Base-by-base conservation (phyloP, 2,113 vertebrate genomes). In the Seriola aureovittata region DNA sequence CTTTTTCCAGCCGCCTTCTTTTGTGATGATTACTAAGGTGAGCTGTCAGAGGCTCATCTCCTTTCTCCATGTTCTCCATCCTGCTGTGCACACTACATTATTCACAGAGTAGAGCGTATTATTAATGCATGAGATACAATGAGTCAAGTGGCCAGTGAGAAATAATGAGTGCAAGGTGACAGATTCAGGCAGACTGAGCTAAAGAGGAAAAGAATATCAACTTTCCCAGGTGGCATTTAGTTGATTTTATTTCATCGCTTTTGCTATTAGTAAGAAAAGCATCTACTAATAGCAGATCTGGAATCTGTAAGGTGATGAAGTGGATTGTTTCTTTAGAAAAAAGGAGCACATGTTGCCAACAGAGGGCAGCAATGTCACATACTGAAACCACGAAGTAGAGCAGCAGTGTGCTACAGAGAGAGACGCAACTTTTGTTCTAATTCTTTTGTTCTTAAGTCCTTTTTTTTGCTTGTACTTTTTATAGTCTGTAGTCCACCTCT, bases 311-410 rank as follows among this genome's bases (percentile, higher is more conserved):
- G 76, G 13, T 1, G 12, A 71, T 78, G 3, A 67, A 25, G 6
- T 4, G 4, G 40, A 63, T 4, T 32, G 34, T n/a, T 42, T n/a
- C 4, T 55, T 44, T 23, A 25, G 23, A 0, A 60, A 40, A 44
- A 42, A 32, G 46, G 29, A 0, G 29, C 4, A 0, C 1, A 4
- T 81, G 29, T 44, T 10, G 65, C 90, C 91, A 90, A 70, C 81
- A 92, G 92, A 81, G 87, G 89, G 92, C 89, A 91, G 85, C 84
- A 75, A 67, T 36, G 86, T 46, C 63, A 48, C 73, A 32, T 44
- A 13, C 0, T 55, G 34, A 11, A 85, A 21, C 5, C 1, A 2
- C 0, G 42, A 54, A 69, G 19, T 10, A 0, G 55, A 54, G 58
- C 46, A 57, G 25, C 32, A 6, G 2, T 10, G 2, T 1, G 21